Evolutionary conservation across 2,888 invertebrate genomes (phyloP).

Genomic region (Argyra leucocephala): DNA sequence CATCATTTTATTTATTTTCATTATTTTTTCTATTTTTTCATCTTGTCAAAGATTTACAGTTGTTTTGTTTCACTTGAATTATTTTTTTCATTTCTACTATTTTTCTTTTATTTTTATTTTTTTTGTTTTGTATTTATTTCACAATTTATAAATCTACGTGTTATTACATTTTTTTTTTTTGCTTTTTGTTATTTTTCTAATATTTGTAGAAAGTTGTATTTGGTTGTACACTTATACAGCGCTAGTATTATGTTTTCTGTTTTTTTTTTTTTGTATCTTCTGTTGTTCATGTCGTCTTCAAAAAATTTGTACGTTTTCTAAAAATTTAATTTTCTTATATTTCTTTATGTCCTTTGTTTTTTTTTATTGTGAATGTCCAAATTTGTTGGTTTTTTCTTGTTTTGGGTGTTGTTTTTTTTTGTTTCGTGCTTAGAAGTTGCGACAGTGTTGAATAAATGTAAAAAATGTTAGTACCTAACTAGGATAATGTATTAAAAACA

Average conservation of each 20-base stretch:
- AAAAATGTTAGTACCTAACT: too few species aligned
- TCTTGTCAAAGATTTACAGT: neutral
- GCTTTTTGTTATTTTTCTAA: neutral
- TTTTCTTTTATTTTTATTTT: neutral
- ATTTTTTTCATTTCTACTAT: neutral
- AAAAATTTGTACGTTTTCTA: too few species aligned
- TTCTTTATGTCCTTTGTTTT: slow-evolving; percentile 1
- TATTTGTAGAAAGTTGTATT: neutral
- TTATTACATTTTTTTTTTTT: neutral
- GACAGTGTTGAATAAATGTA: too few species aligned
- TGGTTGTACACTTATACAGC: neutral
- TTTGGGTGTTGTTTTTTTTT: too few species aligned
- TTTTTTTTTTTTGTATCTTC: neutral
- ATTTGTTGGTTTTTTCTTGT: too few species aligned
- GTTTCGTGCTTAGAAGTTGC: too few species aligned
- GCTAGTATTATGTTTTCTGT: slow-evolving; percentile 2
- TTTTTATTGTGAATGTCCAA: neutral
- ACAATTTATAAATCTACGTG: neutral
- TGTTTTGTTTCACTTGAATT: slow-evolving; percentile 4
- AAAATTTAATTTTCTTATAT: too few species aligned
- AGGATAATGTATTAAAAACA: too few species aligned
- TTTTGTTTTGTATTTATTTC: neutral
- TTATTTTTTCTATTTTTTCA: neutral
- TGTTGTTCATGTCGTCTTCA: too few species aligned
- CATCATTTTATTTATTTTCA: neutral